phyloP scores from a whole-genome alignment of 2,113 vertebrate genomes.

The Thinocorus orbignyianus region DNA sequence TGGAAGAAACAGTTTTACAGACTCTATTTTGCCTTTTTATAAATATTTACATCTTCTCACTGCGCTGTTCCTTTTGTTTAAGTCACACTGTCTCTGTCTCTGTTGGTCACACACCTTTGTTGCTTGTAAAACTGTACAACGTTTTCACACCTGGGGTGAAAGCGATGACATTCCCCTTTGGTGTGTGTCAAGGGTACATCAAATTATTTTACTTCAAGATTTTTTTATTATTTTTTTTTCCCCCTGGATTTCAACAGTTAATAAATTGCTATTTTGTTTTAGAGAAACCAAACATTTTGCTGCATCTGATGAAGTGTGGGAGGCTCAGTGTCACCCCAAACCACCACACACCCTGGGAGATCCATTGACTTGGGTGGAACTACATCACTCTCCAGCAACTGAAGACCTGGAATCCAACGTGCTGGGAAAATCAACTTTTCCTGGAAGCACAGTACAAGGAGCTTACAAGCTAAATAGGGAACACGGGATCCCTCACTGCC shows the following conservation, averaged over 20 bases:
- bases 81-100: background rate
- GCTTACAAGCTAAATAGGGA: background rate
- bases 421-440: background rate
- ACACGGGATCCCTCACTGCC: background rate
- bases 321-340: background rate
- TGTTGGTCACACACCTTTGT: background rate
- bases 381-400: background rate
- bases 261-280: background rate
- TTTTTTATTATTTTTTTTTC: background rate
- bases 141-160: background rate
- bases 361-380: background rate
- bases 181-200: background rate
- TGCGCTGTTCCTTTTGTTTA: background rate
- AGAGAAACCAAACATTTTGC: background rate
- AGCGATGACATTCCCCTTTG: background rate
- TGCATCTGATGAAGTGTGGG: background rate
- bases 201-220: background rate
- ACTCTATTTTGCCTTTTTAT: background rate
- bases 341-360: background rate
- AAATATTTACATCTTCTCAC: slow-evolving; percentile 22
- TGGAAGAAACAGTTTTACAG: background rate
- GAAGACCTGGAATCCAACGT: background rate
- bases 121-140: background rate
- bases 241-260: background rate
- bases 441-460: background rate